These are phyloP conservation scores for Pseudochirops cupreus DNA, from an alignment of 2,797 vertebrate genomes.

Conservation along the genomic window DNA sequence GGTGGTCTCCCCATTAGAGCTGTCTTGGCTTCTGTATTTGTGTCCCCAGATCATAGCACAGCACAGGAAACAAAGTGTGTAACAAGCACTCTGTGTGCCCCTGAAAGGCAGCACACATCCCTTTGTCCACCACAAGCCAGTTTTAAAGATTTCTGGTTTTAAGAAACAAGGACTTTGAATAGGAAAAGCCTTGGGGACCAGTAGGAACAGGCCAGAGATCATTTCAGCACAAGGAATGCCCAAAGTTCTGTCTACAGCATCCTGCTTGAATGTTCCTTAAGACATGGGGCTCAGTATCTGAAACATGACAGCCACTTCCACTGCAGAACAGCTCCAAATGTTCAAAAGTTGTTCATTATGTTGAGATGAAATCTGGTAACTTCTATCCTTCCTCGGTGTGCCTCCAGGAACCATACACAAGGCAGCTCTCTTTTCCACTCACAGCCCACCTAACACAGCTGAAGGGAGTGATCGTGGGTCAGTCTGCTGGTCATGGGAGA, in stretches of 20 bases:
- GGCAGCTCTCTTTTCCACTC: neutral
- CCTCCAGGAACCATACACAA: neutral
- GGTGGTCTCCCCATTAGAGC: neutral
- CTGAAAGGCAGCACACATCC: neutral
- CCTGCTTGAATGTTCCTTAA: neutral
- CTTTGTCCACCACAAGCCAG: neutral
- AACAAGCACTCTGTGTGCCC: neutral
- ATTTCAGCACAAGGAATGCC: neutral
- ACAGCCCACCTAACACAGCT: neutral
- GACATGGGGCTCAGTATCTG: neutral
- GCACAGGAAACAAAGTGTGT: neutral
- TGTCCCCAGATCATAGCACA: neutral
- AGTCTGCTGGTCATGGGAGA: neutral
- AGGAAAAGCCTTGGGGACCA: neutral
- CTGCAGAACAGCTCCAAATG: neutral
- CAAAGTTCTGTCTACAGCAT: neutral
- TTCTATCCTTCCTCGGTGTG: rapidly evolving
- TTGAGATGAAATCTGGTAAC: neutral
- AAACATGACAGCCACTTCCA: neutral
- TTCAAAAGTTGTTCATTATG: neutral
- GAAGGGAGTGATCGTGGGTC: neutral
- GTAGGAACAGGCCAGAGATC: neutral
- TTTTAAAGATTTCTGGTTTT: neutral
- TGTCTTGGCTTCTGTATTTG: neutral
- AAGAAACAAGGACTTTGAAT: neutral